Base-by-base conservation (phyloP, 2,888 invertebrate species). In the Troilus luridus region DNA sequence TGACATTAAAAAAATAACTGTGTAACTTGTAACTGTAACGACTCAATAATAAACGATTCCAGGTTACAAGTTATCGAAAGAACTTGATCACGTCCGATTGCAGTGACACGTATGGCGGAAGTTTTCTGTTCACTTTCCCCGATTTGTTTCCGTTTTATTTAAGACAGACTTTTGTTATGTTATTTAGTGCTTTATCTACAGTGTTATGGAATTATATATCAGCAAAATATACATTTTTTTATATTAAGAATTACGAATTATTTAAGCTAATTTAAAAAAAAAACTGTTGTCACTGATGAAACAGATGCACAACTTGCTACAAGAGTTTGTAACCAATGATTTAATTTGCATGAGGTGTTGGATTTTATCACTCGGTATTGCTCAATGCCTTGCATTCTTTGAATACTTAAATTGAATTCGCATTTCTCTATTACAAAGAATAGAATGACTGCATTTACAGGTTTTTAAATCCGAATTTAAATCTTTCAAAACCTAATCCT, bases 31-130 rank as follows among this genome's bases (percentile, higher is more conserved):
- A 41, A 41, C 72, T 19, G 41, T 67, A 24, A 67, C 24, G 6
- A 19, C 17, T 1, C 10, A 17, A 77, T 77, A 41, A 41, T 41
- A 41, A 41, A 41, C 72, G 5, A 77, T 77, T 8, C 41, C 17
- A 41, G 0, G 72, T 77, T 77, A 77, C 41, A 77, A 8, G 41
- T 41, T 77, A 77, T 77, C 72, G 72, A 77, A 17, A 27, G 72
- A 72, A 27, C 72, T 77, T 27, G 27, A 77, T 77, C 72, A 77
- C 72, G 27, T 77, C 41, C 72, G 72, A 77, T 77, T 77, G 72
- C 72, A 77, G 41, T 77, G 72, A 17, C 72, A 77, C 72, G 72
- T 77, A 77, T 77, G 27, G 72, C 72, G 72, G 72, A 77, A 77
- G 72, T 41, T 41, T 7, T 17, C 8, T 41, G 72, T 14, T 8